phyloP scores from a whole-genome alignment of 2,888 invertebrate genomes.

The Synergus laeviventris region DNA sequence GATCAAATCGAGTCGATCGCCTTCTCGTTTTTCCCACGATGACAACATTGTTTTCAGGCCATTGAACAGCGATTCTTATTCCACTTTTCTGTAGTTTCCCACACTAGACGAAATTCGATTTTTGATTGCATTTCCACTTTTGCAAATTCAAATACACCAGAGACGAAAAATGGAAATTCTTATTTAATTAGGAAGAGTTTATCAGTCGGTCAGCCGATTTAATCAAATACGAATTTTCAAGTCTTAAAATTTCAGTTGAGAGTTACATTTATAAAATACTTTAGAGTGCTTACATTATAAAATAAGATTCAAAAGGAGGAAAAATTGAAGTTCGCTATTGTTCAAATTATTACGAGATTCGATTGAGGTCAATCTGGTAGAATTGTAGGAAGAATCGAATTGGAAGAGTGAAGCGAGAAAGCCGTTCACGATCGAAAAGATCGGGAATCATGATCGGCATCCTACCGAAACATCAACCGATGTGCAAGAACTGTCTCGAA shows the following conservation, averaged over 20 bases:
- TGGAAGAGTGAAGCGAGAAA: constrained; percentile 62
- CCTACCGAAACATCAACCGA: constrained; percentile 62
- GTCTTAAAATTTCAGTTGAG: background rate
- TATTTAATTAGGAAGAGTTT: background rate
- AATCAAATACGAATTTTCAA: background rate
- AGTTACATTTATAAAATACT: background rate
- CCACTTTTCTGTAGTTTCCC: constrained; percentile 40
- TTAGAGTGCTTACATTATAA: background rate
- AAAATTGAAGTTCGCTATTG: background rate
- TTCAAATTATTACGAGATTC: background rate
- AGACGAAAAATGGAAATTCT: background rate
- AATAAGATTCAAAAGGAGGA: background rate
- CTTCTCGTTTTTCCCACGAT: constrained; percentile 67
- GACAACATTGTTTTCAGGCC: constrained; percentile 61
- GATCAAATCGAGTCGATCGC: constrained; percentile 30
- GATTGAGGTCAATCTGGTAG: constrained; percentile 53
- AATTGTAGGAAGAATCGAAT: constrained; percentile 56
- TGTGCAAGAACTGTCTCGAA: constrained; percentile 51
- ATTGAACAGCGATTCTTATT: constrained; percentile 63
- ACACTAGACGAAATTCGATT: constrained; percentile 10
- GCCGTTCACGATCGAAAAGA: constrained; percentile 58
- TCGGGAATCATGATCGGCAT: constrained; percentile 55
- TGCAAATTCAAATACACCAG: background rate
- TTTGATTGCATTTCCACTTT: background rate
- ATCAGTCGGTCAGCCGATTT: background rate